Conservation (phyloP, 2,888 invertebrate genomes). For the Phania funesta region DNA sequence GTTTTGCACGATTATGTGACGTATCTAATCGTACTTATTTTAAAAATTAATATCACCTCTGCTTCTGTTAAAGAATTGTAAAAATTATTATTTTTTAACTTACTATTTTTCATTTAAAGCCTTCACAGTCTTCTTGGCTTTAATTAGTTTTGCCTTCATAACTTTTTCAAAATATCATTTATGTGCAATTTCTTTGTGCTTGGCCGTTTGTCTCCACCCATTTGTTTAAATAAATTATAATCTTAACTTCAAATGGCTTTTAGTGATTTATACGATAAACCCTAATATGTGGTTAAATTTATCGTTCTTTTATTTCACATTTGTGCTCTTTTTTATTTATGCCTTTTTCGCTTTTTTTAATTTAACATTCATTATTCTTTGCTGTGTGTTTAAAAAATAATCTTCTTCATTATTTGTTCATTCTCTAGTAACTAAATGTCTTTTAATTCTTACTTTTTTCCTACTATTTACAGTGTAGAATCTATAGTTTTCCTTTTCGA, state of each 20-base stretch:
- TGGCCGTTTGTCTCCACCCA: slow-evolving; percentile 18
- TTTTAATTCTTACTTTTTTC: slow-evolving; percentile 55
- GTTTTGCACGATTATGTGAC: too few species aligned
- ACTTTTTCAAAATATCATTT: neutral
- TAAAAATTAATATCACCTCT: too few species aligned
- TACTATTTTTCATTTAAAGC: too few species aligned
- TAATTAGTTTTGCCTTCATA: slow-evolving; percentile 10
- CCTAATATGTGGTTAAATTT: slow-evolving; percentile 55
- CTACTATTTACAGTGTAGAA: slow-evolving; percentile 17
- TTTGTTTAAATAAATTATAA: slow-evolving; percentile 52
- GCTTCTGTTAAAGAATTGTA: too few species aligned
- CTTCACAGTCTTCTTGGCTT: too few species aligned
- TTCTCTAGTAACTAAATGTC: slow-evolving; percentile 64
- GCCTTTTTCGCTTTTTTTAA: slow-evolving; percentile 44
- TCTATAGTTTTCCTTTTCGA: slow-evolving; percentile 35
- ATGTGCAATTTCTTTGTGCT: neutral
- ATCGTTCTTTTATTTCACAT: slow-evolving; percentile 33
- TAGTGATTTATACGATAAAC: slow-evolving; percentile 55
- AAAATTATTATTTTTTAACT: too few species aligned
- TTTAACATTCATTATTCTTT: slow-evolving; percentile 56
- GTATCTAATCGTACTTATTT: too few species aligned
- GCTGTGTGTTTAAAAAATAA: slow-evolving; percentile 60
- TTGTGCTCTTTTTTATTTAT: slow-evolving; percentile 22
- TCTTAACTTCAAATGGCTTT: slow-evolving; percentile 51
- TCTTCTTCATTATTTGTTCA: slow-evolving; percentile 66